Conservation (phyloP, 2,113 vertebrate genomes). For the Microtus ochrogaster region DNA sequence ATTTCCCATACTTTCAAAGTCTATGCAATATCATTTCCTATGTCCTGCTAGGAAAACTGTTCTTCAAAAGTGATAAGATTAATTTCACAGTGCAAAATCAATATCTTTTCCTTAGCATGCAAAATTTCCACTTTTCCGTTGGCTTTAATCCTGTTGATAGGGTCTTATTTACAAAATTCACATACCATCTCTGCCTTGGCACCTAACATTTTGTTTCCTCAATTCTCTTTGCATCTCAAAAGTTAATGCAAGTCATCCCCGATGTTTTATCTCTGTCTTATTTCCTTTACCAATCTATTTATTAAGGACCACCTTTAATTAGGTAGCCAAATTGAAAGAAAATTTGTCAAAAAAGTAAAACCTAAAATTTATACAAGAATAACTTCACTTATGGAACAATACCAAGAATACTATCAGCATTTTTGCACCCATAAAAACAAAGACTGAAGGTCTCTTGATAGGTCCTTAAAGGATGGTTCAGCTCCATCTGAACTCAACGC, state of each 20-base stretch:
- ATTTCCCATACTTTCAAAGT: conserved; percentile 38
- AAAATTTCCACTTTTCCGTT: conserved; percentile 12
- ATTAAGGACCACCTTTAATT: conserved; percentile 14
- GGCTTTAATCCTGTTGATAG: neutral
- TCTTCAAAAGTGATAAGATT: conserved; percentile 1
- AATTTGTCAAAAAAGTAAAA: neutral
- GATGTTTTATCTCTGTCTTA: neutral
- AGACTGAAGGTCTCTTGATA: neutral
- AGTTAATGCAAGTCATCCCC: neutral
- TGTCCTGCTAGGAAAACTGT: neutral
- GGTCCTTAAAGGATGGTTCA: neutral
- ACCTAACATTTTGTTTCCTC: neutral
- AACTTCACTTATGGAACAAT: neutral
- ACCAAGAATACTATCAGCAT: neutral
- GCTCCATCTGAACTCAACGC: neutral
- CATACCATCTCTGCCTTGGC: neutral
- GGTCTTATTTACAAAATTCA: neutral
- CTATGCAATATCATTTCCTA: neutral
- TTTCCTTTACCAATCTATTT: neutral
- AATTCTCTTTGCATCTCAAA: neutral
- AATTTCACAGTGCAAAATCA: conserved; percentile 62
- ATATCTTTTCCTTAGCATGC: conserved; percentile 22
- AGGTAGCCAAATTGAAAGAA: neutral
- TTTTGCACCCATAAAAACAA: conserved; percentile 8
- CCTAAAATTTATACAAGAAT: neutral